These are phyloP conservation scores for Sapayoa aenigma DNA, from an alignment of 2,113 vertebrate genomes.

Conservation along the genomic window DNA sequence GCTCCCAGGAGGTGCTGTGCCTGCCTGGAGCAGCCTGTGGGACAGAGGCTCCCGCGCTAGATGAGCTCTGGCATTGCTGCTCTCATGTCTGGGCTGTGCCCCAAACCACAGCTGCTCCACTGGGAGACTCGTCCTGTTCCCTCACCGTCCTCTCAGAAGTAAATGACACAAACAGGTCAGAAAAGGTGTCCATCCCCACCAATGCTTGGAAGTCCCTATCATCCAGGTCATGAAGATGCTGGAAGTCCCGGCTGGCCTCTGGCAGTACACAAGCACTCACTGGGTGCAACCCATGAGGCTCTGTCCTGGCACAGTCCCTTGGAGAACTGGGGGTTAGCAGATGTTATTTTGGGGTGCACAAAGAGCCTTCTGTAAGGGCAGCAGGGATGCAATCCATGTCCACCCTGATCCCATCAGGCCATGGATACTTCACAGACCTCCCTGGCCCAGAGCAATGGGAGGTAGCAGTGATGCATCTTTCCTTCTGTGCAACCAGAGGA, in stretches of 20 bases:
- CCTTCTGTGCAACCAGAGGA: neutral
- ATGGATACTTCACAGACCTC: neutral
- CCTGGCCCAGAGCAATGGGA: neutral
- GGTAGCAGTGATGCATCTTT: neutral
- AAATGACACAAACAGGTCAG: neutral
- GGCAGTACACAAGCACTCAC: neutral
- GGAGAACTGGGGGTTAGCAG: neutral
- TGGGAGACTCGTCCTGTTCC: neutral
- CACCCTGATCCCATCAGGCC: neutral
- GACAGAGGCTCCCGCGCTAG: neutral
- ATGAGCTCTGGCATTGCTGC: slow-evolving; percentile 18
- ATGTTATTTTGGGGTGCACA: neutral
- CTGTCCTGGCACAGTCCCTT: neutral
- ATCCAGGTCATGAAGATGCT: neutral
- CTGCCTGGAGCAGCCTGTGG: neutral
- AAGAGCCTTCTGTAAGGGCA: neutral
- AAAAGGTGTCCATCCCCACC: neutral
- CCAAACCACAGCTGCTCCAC: neutral
- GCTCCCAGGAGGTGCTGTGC: neutral
- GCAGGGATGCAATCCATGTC: neutral
- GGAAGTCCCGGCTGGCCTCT: neutral
- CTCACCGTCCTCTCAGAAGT: neutral
- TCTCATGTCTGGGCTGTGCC: neutral
- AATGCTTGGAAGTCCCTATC: neutral
- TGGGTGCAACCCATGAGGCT: neutral